Evolutionary conservation across 2,888 invertebrate species (phyloP).

Genomic region (Neoitamus cyanurus): DNA sequence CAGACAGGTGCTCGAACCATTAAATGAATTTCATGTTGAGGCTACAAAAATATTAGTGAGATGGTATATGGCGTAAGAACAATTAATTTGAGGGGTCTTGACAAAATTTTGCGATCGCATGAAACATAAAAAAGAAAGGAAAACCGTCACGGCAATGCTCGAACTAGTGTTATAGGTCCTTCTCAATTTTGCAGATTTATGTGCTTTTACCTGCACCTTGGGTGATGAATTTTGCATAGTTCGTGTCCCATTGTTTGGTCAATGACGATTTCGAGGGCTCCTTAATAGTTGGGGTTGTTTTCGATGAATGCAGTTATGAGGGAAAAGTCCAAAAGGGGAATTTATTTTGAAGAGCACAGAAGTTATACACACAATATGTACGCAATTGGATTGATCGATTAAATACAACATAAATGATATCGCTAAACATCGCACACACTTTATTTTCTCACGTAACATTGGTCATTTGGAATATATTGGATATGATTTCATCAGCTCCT

Average conservation of each 20-base stretch:
- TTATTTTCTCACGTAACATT: no score
- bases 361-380: no score
- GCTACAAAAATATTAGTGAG: neutral
- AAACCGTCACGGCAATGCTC: neutral
- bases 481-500: no score
- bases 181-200: neutral
- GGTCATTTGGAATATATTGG: no score
- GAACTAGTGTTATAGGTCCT: neutral
- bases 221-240: neutral
- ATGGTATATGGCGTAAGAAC: neutral
- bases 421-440: no score
- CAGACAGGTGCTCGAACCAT: neutral
- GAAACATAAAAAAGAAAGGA: neutral
- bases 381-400: no score
- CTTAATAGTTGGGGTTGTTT: neutral
- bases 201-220: neutral
- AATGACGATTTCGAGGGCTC: neutral
- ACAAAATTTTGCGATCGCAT: no score
- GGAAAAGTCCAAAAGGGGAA: neutral
- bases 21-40: neutral
- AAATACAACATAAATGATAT: no score
- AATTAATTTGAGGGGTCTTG: neutral
- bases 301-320: neutral
- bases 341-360: no score
- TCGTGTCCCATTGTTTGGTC: neutral